Base-by-base conservation (phyloP, 2,888 invertebrate genomes). In the Coronaproctus castanopsis region DNA sequence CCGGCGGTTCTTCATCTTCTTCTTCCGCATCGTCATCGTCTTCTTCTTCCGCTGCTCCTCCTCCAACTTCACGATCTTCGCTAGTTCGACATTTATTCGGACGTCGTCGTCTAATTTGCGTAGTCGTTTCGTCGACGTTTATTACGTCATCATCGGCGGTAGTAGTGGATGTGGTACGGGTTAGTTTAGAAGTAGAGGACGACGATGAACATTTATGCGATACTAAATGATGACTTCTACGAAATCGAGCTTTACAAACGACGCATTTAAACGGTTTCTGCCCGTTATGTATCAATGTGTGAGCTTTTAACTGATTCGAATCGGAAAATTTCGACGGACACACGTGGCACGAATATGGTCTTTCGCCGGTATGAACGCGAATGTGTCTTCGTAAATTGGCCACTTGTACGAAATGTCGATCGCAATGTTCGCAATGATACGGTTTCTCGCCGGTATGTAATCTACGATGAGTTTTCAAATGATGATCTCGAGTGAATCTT, bases 371-470 rank as follows among this genome's bases (percentile, higher is more conserved):
- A 72, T 92, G 92, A 0, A 91, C 91, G 57, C 91, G 79, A 51
- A 90, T 75, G 69, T 92, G 92, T 8, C 92, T 80, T 3, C 92
- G 77, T 49, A 92, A 76, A 71, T 92, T 92, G 18, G 92, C 92
- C 50, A 92, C 91, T 72, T 92, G 92, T 49, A 92, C 91, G 71
- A 92, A 92, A 70, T 89, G 87, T 1, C 90, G 80, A 64, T 91
- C 89, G 74, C 92, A 92, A 71, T 88, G 88, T 57, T 83, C 83
- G 73, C 92, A 92, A 68, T 86, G 85, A 72, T 91, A 92, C 0
- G 92, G 92, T 68, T 91, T 87, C 71, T 92, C 92, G 1, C 92
- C 92, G 1, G 92, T 92, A 71, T 92, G 92, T 62, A 92, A 75
- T 23, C 92, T 78, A 78, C 92, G 85, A 73, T 92, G 92, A 0